Percentiles rank a stretch among this genome's conserved stretches.
These are phyloP conservation scores for Nycticryphes semicollaris DNA, from an alignment of 2,113 vertebrate genomes.

Conservation along the genomic window DNA sequence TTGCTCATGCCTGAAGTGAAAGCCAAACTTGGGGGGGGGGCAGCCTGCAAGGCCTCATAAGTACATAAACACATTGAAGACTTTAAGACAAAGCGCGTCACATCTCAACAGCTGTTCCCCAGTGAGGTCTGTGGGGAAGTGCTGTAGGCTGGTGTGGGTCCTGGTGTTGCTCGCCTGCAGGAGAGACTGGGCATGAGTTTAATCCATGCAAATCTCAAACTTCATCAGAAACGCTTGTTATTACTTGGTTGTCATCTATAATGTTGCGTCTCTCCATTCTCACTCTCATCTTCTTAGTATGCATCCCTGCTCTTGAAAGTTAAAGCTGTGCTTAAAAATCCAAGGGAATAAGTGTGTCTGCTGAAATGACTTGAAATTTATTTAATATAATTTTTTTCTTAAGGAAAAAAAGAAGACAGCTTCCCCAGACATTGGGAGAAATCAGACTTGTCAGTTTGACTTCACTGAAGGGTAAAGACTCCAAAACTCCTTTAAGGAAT, in stretches of 20 bases:
- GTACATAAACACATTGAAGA: background rate
- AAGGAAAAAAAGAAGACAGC: background rate
- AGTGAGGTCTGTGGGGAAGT: fast-evolving
- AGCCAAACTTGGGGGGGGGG: background rate
- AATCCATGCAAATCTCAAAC: background rate
- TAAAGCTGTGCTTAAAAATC: background rate
- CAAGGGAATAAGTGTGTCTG: background rate
- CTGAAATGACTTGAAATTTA: conserved; percentile 1
- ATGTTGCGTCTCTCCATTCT: background rate
- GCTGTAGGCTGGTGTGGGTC: background rate
- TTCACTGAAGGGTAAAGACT: conserved; percentile 47
- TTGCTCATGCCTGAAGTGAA: background rate
- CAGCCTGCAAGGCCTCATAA: background rate
- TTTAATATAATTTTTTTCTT: background rate
- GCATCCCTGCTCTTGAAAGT: background rate
- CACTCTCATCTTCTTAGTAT: background rate
- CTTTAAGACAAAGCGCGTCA: background rate
- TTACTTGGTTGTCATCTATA: background rate
- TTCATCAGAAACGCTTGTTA: background rate
- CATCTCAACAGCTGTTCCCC: background rate
- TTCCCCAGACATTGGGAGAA: conserved; percentile 27
- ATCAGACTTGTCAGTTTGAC: conserved; percentile 45
- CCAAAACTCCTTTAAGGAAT: conserved; percentile 67
- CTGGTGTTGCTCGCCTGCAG: background rate
- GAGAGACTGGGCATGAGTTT: background rate